phyloP scores from a whole-genome alignment of 2,113 vertebrate species.

The Corythornis vintsioides region DNA sequence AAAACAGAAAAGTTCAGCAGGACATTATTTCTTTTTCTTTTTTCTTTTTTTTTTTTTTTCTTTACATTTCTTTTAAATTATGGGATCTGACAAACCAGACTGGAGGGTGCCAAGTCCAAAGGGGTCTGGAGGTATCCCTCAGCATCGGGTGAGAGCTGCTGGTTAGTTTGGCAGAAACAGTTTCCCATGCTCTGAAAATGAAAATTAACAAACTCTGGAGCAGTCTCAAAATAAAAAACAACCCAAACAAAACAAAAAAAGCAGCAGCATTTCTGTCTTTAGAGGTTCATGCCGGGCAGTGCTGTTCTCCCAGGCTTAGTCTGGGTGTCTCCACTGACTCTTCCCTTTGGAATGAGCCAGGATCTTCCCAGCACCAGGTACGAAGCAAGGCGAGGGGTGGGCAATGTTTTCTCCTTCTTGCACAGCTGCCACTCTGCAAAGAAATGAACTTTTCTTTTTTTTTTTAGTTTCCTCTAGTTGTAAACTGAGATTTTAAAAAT shows the following conservation, averaged over 20 bases:
- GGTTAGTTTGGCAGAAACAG: constrained; percentile 55
- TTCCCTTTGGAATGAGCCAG: constrained; percentile 25
- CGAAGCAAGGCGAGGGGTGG: background rate
- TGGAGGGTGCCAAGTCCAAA: constrained; percentile 51
- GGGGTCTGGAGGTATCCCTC: constrained; percentile 46
- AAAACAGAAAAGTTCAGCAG: constrained; percentile 74
- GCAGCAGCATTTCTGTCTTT: background rate
- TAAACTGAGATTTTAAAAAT: background rate
- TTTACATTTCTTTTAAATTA: background rate
- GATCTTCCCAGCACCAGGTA: constrained; percentile 40
- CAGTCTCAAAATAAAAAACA: background rate
- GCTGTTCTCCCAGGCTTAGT: background rate
- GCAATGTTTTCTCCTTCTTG: background rate
- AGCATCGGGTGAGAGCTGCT: constrained; percentile 46
- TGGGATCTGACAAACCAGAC: constrained; percentile 60
- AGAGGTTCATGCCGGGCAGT: background rate
- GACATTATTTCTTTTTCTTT: constrained; percentile 20
- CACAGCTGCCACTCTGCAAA: background rate
- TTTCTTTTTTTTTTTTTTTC: background rate
- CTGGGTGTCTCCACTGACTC: background rate
- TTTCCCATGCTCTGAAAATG: constrained; percentile 47
- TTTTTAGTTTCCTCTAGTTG: background rate
- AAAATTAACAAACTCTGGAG: background rate
- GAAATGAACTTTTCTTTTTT: background rate
- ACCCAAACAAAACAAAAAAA: too few species aligned